These are phyloP conservation scores for Chaetodon trifasciatus DNA, from an alignment of 2,797 vertebrate genomes.

Conservation along the genomic window DNA sequence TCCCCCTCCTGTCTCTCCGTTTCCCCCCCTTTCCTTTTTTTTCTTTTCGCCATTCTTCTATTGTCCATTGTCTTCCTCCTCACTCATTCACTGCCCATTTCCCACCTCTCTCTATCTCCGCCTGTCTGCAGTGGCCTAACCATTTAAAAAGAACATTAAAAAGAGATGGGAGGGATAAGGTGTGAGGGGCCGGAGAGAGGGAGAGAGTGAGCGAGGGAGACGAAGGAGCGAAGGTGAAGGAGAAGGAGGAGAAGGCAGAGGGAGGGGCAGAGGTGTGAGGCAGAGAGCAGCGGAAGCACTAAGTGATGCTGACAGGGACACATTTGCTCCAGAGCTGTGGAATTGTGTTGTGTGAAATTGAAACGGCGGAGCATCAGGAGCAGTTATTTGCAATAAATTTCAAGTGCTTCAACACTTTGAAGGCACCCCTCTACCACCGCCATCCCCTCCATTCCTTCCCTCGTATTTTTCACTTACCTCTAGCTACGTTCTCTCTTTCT, in stretches of 20 bases:
- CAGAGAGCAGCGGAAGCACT: slow-evolving; percentile 66
- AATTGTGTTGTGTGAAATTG: slow-evolving; percentile 88
- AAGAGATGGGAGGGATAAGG: slow-evolving; percentile 49
- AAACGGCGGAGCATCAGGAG: slow-evolving; percentile 84
- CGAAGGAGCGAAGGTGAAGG: slow-evolving; percentile 50
- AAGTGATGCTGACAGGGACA: slow-evolving; percentile 86
- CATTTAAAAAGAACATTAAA: slow-evolving; percentile 70
- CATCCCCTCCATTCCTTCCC: slow-evolving; percentile 5
- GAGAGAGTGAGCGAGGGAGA: slow-evolving; percentile 19
- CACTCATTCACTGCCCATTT: slow-evolving; percentile 40
- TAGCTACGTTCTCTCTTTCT: slow-evolving; percentile 17
- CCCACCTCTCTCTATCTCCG: slow-evolving; percentile 42
- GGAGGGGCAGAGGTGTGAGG: slow-evolving; percentile 59
- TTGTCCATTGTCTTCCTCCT: slow-evolving; percentile 39
- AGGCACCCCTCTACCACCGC: slow-evolving; percentile 2
- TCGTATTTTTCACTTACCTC: slow-evolving; percentile 26
- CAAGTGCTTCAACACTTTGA: slow-evolving; percentile 62
- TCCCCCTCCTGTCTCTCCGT: background rate
- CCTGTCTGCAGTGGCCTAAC: slow-evolving; percentile 30
- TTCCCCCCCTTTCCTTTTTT: background rate
- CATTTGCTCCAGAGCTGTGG: slow-evolving; percentile 84
- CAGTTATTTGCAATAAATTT: slow-evolving; percentile 85
- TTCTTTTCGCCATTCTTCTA: background rate
- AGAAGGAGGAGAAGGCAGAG: slow-evolving; percentile 25
- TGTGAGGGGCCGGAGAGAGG: slow-evolving; percentile 12